Evolutionary conservation across 2,888 invertebrate species (phyloP).

Genomic region (Heliconius erato): DNA sequence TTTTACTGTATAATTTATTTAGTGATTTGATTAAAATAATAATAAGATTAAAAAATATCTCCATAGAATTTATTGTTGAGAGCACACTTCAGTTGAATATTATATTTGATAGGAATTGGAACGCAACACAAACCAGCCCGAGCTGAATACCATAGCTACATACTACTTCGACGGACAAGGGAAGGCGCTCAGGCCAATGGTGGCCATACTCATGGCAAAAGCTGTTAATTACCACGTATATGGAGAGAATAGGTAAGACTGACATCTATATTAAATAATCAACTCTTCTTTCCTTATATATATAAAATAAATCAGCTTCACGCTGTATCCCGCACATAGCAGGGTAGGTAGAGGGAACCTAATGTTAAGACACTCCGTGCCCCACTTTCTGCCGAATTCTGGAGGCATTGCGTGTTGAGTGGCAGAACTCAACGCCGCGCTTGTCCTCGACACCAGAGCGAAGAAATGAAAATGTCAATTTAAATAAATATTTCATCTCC

Average conservation of each 20-base stretch:
- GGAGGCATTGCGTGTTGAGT: too few relatives aligned
- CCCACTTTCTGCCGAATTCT: too few relatives aligned
- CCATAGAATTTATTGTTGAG: conserved; percentile 57
- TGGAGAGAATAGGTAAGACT: conserved; percentile 91
- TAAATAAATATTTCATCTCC: too few relatives aligned
- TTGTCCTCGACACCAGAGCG: too few relatives aligned
- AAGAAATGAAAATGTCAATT: too few relatives aligned
- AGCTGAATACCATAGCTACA: conserved; percentile 95
- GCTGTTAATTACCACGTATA: conserved; percentile 96
- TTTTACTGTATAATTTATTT: neutral
- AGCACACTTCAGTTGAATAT: conserved; percentile 67
- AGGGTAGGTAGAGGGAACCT: too few relatives aligned
- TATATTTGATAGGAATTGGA: conserved; percentile 88
- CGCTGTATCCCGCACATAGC: too few relatives aligned
- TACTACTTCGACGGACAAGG: conserved; percentile 99
- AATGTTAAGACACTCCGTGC: too few relatives aligned
- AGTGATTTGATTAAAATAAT: neutral
- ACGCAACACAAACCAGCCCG: conserved; percentile 92
- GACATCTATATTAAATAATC: neutral
- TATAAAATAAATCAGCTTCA: too few relatives aligned
- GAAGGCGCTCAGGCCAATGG: conserved; percentile 98
- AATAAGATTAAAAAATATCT: neutral
- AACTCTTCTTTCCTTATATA: neutral
- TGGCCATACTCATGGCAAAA: conserved; percentile 96
- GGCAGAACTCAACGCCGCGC: too few relatives aligned